Conservation (phyloP, 2,888 invertebrate species). For the Hypomecis punctinalis region DNA sequence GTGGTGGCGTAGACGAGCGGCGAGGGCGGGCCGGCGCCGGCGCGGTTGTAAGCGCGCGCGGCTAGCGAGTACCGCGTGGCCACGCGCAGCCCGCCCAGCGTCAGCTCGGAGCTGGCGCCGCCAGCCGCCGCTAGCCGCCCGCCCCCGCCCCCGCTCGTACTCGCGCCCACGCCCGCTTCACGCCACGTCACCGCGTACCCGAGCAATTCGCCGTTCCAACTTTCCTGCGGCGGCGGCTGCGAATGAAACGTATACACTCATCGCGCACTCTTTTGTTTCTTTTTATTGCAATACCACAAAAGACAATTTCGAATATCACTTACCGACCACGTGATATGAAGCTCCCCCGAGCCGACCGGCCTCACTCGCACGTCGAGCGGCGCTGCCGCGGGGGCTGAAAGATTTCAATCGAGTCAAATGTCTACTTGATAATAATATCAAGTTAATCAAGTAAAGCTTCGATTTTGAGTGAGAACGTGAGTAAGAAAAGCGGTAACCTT, state of each 20-base stretch:
- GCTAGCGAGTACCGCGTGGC: constrained; percentile 91
- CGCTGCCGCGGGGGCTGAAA: constrained; percentile 87
- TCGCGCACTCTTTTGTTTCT: not conserved
- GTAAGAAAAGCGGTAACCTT: constrained; percentile 78
- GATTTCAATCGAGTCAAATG: not conserved
- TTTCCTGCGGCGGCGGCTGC: constrained; percentile 87
- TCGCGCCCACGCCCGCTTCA: constrained; percentile 56
- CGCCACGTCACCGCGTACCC: constrained; percentile 89
- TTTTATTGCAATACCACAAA: too few relatives aligned
- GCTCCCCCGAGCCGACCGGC: constrained; percentile 87
- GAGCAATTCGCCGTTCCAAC: constrained; percentile 90
- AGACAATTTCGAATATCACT: constrained; percentile 47
- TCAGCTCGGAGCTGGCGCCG: constrained; percentile 87
- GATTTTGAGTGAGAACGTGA: too few relatives aligned
- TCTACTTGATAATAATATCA: too few relatives aligned
- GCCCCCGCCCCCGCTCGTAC: constrained; percentile 52
- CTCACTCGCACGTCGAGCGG: constrained; percentile 88
- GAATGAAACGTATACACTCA: not conserved
- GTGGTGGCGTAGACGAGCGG: constrained; percentile 89
- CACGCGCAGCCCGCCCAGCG: constrained; percentile 87
- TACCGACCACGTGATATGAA: constrained; percentile 90
- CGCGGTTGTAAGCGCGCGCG: constrained; percentile 92
- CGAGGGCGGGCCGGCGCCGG: constrained; percentile 92
- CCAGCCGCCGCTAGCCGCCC: constrained; percentile 81
- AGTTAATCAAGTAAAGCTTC: too few relatives aligned